Base-by-base conservation (phyloP, 1,140 invertebrate genomes). In the Bombus superbus region DNA sequence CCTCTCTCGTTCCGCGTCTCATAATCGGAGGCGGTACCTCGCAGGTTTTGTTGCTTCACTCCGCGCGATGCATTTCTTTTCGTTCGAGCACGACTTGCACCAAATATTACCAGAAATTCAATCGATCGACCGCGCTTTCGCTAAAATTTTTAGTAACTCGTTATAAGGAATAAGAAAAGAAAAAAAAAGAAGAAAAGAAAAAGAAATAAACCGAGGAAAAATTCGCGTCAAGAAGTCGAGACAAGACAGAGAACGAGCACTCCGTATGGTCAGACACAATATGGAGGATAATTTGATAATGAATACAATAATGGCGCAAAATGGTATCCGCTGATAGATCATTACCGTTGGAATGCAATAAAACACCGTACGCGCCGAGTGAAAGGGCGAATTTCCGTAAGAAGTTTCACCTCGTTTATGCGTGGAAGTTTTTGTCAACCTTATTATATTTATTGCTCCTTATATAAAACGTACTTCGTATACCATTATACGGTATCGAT, bases 21-120 rank as follows among this genome's bases (percentile, higher is more conserved):
- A 81, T 82, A 77, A 88, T 85, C 86, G 80, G 79, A 80, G 86
- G 88, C 83, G 84, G 86, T 85, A 84, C 77, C 81, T 85, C 62
- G 66, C 62, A 62, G 35, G 32, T 18, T 44, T 85, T 42, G 69
- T 38, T 44, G 47, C 1, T 13, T 78, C 47, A 18, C 9, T 25
- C 13, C 2, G 22, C 32, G 18, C 40, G 22, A 80, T 32, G 28
- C 75, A 32, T 42, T 38, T 15, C 6, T 18, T 35, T 53, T 35
- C 32, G 44, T 13, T 2, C 11, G 9, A 25, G 3, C 22, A 25
- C n/a, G 10, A 32, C 1, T 44, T 2, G 3, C 5, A 4, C 8
- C 3, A 18, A 66, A 35, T 64, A 32, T n/a, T 62, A n/a, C 28
- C 28, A 11, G 11, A 62, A 62, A 5, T 10, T 13, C 10, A 13